Evolutionary conservation across 1,140 invertebrate genomes (phyloP).

Genomic region (Homarus americanus): DNA sequence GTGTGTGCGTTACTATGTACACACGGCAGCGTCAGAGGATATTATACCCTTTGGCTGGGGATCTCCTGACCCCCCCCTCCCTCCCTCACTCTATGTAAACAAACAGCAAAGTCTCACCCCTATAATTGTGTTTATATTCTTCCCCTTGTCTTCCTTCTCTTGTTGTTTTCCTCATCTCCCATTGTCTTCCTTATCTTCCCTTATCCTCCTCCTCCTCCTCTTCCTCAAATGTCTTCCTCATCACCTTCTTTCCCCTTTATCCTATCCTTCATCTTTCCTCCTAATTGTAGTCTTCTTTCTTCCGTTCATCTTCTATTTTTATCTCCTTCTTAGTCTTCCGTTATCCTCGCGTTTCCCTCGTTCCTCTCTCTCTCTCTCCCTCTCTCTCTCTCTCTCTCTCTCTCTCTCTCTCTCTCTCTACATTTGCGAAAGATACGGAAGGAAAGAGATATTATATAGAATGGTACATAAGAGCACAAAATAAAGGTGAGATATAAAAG

Average conservation of each 20-base stretch:
- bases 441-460: background rate
- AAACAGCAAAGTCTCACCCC: no score
- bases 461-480: no score
- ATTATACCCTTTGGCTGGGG: no score
- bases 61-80: no score
- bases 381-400: background rate
- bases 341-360: background rate
- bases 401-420: background rate
- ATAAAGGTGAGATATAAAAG: no score
- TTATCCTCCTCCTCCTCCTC: background rate
- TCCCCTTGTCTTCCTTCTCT: background rate
- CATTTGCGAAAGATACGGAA: background rate
- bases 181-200: background rate
- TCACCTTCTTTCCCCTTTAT: background rate
- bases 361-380: slow-evolving; percentile 13
- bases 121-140: no score
- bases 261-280: background rate
- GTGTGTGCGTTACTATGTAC: no score
- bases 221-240: background rate
- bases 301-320: background rate
- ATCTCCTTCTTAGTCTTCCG: background rate
- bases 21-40: no score
- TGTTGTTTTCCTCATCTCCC: background rate
- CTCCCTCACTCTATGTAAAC: no score
- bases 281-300: background rate